Percentiles rank a stretch among this genome's conserved stretches.
Conservation (phyloP, 30 jellyfish, hydroid and myxozoan genomes). For the Mastigias papua region DNA sequence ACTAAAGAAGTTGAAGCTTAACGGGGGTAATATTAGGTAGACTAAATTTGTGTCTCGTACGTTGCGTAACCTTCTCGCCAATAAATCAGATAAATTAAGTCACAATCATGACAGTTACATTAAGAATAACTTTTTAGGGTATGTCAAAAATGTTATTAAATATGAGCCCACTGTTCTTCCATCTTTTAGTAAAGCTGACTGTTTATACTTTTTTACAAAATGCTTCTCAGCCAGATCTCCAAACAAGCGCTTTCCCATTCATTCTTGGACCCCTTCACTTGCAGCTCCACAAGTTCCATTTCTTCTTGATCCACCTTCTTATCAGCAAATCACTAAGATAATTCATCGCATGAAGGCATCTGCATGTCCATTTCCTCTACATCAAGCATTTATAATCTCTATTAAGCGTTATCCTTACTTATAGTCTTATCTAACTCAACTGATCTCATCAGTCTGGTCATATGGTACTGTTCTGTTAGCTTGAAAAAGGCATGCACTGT, state of each 20-base stretch:
- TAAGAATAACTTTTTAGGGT: neutral
- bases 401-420: slow-evolving; percentile 13
- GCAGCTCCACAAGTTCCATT: slow-evolving; percentile 1
- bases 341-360: slow-evolving; percentile 22
- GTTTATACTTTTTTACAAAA: too few species aligned
- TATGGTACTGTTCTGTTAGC: neutral
- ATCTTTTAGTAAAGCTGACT: too few species aligned
- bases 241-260: neutral
- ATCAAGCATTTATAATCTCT: slow-evolving; percentile 19
- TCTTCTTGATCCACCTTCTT: slow-evolving; percentile 12
- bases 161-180: neutral
- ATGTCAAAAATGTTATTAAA: neutral
- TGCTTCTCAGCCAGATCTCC: slow-evolving; percentile 10
- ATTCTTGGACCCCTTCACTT: slow-evolving; percentile 17
- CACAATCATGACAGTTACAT: neutral
- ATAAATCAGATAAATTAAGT: neutral
- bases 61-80: neutral
- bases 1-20: neutral
- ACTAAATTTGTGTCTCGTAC: neutral
- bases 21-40: neutral
- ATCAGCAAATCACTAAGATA: slow-evolving; percentile 10
- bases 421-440: neutral
- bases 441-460: neutral
- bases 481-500: slow-evolving; percentile 49
- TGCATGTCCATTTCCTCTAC: slow-evolving; percentile 42